Evolutionary conservation across 2,888 invertebrate species (phyloP), one percentile per base, ranked within the genome.

Genomic region (Girardia tigrina): DNA sequence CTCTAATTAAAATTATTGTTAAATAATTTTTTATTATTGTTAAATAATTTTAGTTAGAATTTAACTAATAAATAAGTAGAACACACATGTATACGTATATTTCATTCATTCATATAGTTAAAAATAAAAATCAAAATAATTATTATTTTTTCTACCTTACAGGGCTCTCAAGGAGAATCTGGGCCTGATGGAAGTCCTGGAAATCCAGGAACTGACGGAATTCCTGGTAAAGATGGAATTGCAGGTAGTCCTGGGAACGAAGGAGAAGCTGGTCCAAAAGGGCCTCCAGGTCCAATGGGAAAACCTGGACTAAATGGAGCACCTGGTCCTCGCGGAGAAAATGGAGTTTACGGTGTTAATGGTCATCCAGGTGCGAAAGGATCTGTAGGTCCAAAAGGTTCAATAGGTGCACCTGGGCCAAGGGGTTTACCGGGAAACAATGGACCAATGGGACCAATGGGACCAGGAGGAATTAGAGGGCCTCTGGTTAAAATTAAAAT

Each of bases 351-450:
- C 8, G 74, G 74, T 14, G 12, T n/a, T 16, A 56, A 74, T 23
- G 74, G 74, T 69, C 4, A 74, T 14, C 8, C 56, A 1, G 74
- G 74, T 12, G 42, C 74, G 26, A 56, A 56, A n/a, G 74, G 74
- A 14, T 23, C 74, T 4, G 42, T 56, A 14, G 74, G 74, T 69
- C 26, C 42, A 14, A 74, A 28, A 12, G 74, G 74, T 14, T 27
- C 42, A n/a, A 74, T 26, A 1, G 74, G 74, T 12, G 26, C 26
- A 26, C 26, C 26, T 28, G 74, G 74, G 12, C 4, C 12, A n/a
- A 71, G 28, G 26, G 71, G 71, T n/a, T 28, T 28, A 12, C 6
- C 28, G 4, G 71, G 71, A 26, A 28, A 71, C n/a, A 71, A 4
- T 12, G 71, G 71, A 12, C 20, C n/a, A 8, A 56, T 56, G 56